Evolutionary conservation across 2,113 vertebrate species (phyloP), one percentile per base, ranked within the genome.

Genomic region (Cochlearius cochlearius): DNA sequence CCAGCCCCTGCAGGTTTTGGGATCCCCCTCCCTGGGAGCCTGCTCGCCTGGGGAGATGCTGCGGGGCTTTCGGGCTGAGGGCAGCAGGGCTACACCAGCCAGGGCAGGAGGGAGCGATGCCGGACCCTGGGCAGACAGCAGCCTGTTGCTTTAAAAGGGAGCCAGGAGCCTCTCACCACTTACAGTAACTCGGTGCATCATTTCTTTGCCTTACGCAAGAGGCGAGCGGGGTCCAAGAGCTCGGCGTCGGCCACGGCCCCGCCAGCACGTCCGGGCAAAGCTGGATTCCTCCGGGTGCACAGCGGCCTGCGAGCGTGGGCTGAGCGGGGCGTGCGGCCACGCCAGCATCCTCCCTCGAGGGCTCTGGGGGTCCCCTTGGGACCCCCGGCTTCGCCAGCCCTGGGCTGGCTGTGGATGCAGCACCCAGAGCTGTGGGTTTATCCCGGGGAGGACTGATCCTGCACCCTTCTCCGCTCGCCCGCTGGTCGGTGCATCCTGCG

Each of bases 151-250:
- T 94, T 96, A 95, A 91, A 91, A 53, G 76, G 60, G 34, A 97
- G 94, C 86, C 96, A 84, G 94, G 91, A 95, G 91, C 92, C 50
- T 96, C 94, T 87, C 97, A 85, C 96, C 96, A 60, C 91, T 98
- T 97, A 47, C 97, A 93, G 97, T 84, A 98, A 98, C 95, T 94
- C 77, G 3, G 86, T 97, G 92, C 97, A 96, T 97, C 96, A 98
- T 94, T 89, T 69, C 94, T 45, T 1, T 36, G 75, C 93, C 96
- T 97, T 97, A 43, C 91, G 90, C 97, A 98, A 98, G 94, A 94
- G 74, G 72, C 81, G 43, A 92, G 76, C 52, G 47, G 58, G 96
- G 12, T 96, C 97, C 97, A 97, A 92, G 90, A 91, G 90, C 93
- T 39, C 50, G 6, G 53, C 71, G 4, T 58, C 66, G 73, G 93